These are phyloP conservation scores for Orchestes rusci DNA, from an alignment of 2,888 invertebrate genomes.

Conservation along the genomic window DNA sequence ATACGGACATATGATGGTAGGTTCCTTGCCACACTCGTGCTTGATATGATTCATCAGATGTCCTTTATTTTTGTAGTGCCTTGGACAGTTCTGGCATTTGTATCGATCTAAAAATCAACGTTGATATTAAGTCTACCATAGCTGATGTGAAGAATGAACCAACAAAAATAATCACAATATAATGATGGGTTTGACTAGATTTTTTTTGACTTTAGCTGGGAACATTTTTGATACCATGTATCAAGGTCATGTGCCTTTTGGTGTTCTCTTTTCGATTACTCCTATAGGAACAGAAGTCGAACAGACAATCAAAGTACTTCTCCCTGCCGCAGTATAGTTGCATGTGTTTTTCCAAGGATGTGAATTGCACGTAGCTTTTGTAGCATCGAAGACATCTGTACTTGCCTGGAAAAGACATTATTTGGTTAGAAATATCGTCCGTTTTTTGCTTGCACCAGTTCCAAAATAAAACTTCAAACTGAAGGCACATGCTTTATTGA, in stretches of 20 bases:
- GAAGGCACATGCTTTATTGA: too few relatives aligned
- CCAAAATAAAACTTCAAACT: too few relatives aligned
- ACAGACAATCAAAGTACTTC: slow-evolving; percentile 55
- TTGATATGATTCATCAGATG: slow-evolving; percentile 6
- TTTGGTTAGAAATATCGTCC: background rate
- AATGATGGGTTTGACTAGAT: background rate
- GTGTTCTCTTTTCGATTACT: slow-evolving; percentile 24
- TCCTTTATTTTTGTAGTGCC: slow-evolving; percentile 8
- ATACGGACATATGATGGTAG: slow-evolving; percentile 1
- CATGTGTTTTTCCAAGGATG: slow-evolving; percentile 62
- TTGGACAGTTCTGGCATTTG: slow-evolving; percentile 7
- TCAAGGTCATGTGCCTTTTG: slow-evolving; percentile 15
- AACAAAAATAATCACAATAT: too few relatives aligned
- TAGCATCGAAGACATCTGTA: slow-evolving; percentile 20
- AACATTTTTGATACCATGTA: slow-evolving; percentile 16
- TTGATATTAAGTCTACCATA: background rate
- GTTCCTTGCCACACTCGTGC: slow-evolving; percentile 11
- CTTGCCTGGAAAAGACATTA: slow-evolving; percentile 13
- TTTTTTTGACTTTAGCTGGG: background rate
- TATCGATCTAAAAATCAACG: slow-evolving; percentile 6
- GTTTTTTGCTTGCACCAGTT: background rate
- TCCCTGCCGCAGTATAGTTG: slow-evolving; percentile 55
- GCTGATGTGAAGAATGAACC: too few relatives aligned
- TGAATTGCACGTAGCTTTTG: slow-evolving; percentile 58
- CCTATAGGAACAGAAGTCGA: slow-evolving; percentile 50